Percentiles rank a stretch among this genome's conserved stretches.
Evolutionary conservation across 2,888 invertebrate genomes (phyloP).

Genomic region (Andrena bicolor): DNA sequence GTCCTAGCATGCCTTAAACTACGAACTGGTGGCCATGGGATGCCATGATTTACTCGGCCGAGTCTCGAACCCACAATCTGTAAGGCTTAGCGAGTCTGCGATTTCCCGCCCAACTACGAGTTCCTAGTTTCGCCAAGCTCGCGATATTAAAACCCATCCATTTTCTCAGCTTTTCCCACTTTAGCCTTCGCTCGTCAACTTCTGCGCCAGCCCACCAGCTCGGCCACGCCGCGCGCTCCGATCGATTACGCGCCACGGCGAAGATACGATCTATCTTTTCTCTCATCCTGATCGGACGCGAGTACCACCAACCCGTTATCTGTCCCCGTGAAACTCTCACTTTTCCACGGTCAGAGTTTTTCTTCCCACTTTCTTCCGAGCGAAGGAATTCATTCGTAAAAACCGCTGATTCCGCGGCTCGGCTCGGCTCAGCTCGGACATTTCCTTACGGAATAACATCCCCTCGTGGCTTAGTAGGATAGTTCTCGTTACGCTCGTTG

Average conservation of each 20-base stretch:
- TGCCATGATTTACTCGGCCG: slow-evolving; percentile 82
- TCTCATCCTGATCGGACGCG: slow-evolving; percentile 10
- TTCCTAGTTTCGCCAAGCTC: slow-evolving; percentile 66
- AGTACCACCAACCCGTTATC: slow-evolving; percentile 35
- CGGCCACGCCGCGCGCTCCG: slow-evolving; percentile 34
- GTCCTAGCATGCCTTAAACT: slow-evolving; percentile 76
- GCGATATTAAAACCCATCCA: slow-evolving; percentile 82
- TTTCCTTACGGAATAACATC: slow-evolving; percentile 56
- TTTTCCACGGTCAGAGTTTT: not conserved
- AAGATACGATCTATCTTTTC: slow-evolving; percentile 39
- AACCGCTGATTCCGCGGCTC: slow-evolving; percentile 9
- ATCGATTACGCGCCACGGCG: slow-evolving; percentile 25
- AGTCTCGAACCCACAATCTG: slow-evolving; percentile 82
- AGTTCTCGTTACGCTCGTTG: slow-evolving; percentile 64
- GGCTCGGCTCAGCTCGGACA: slow-evolving; percentile 5
- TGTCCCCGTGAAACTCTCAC: slow-evolving; percentile 3
- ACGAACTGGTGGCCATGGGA: slow-evolving; percentile 73
- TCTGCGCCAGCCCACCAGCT: not conserved
- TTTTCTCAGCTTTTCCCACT: slow-evolving; percentile 67
- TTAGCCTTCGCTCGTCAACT: slow-evolving; percentile 42
- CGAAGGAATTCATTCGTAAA: slow-evolving; percentile 51
- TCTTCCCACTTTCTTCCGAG: not conserved
- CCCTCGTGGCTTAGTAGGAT: slow-evolving; percentile 57
- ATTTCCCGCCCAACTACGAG: slow-evolving; percentile 59
- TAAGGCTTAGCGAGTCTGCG: slow-evolving; percentile 81